These are phyloP conservation scores for Agriotes lineatus DNA, from an alignment of 2,888 invertebrate genomes.

Conservation along the genomic window DNA sequence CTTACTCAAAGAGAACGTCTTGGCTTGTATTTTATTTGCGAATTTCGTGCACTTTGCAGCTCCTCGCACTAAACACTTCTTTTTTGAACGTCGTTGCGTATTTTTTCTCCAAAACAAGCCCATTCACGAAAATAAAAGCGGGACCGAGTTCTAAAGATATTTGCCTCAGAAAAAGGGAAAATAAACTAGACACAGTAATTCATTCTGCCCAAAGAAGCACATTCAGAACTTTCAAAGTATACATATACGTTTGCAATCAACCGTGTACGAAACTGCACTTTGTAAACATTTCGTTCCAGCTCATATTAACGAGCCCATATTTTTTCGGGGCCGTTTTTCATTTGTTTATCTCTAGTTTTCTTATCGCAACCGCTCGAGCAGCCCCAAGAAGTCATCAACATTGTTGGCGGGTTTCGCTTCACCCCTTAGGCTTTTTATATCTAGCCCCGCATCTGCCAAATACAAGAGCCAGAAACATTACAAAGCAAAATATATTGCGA, in stretches of 20 bases:
- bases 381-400: conserved; percentile 47
- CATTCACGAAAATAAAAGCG: conserved; percentile 23
- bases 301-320: conserved; percentile 54
- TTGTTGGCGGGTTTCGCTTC: conserved; percentile 40
- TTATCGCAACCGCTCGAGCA: conserved; percentile 50
- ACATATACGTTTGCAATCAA: conserved; percentile 43
- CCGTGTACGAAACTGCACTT: conserved; percentile 40
- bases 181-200: conserved; percentile 33
- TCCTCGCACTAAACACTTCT: no score
- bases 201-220: conserved; percentile 41
- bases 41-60: no score
- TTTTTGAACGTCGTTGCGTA: no score
- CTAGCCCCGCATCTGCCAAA: conserved; percentile 39
- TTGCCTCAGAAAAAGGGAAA: conserved; percentile 29
- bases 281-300: conserved; percentile 55
- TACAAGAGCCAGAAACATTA: conserved; percentile 40
- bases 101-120: conserved; percentile 8
- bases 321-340: conserved; percentile 60
- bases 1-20: no score
- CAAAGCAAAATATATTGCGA: conserved; percentile 34
- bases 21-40: no score
- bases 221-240: conserved; percentile 41
- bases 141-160: conserved; percentile 27
- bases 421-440: conserved; percentile 45
- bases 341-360: conserved; percentile 61